Percentiles rank a stretch among this genome's conserved stretches.
Conservation (phyloP, 1,140 invertebrate genomes). For the Atopsyche davidsoni region DNA sequence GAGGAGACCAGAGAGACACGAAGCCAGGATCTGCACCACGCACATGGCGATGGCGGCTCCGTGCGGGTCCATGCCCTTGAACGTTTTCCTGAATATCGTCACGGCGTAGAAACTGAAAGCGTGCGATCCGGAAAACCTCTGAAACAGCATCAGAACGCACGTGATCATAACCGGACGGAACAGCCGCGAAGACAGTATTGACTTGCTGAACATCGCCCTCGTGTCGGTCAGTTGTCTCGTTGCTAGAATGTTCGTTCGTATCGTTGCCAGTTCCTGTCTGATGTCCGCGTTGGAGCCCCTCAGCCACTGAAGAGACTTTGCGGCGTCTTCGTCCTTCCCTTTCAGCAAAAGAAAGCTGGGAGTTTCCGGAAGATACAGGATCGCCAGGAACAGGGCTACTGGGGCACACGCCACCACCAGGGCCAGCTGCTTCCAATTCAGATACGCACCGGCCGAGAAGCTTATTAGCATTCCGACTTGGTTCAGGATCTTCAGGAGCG, state of each 20-base stretch:
- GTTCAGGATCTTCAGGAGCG: slow-evolving; percentile 77
- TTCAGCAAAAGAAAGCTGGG: slow-evolving; percentile 71
- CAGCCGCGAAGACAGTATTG: slow-evolving; percentile 49
- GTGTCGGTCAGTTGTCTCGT: slow-evolving; percentile 41
- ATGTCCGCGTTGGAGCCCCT: slow-evolving; percentile 68
- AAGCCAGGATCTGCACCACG: slow-evolving; percentile 70
- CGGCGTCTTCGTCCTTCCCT: slow-evolving; percentile 71
- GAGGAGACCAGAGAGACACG: slow-evolving; percentile 69
- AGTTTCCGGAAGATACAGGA: slow-evolving; percentile 74
- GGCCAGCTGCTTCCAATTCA: slow-evolving; percentile 77
- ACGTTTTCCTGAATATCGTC: slow-evolving; percentile 69
- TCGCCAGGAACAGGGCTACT: slow-evolving; percentile 59
- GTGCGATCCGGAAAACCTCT: slow-evolving; percentile 74
- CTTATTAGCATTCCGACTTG: slow-evolving; percentile 77
- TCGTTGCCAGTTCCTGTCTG: slow-evolving; percentile 59
- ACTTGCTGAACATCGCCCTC: slow-evolving; percentile 35
- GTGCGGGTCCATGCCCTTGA: slow-evolving; percentile 74
- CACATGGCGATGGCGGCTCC: slow-evolving; percentile 72
- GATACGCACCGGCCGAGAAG: slow-evolving; percentile 71
- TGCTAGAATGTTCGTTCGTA: slow-evolving; percentile 60
- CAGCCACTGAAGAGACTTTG: slow-evolving; percentile 68
- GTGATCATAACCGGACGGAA: slow-evolving; percentile 69
- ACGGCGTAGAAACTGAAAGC: slow-evolving; percentile 81
- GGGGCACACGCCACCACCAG: slow-evolving; percentile 69
- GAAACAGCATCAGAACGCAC: slow-evolving; percentile 80